Percentiles rank a stretch among this genome's conserved stretches.
These are phyloP conservation scores for Tanaodytes sp. DNA, from an alignment of 2,888 invertebrate genomes.

Conservation along the genomic window DNA sequence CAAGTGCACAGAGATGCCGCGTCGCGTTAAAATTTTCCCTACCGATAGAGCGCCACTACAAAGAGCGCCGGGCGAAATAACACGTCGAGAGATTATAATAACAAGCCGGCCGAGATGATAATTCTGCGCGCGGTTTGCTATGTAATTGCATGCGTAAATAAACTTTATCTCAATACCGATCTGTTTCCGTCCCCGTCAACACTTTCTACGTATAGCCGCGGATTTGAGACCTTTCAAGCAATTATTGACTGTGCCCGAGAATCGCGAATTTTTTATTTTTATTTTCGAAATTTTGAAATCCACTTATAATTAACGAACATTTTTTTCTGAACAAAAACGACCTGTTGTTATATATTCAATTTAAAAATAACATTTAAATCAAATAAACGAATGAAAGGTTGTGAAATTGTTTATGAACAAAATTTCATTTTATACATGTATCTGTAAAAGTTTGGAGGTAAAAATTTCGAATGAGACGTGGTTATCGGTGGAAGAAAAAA, in stretches of 20 bases:
- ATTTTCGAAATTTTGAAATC: not conserved
- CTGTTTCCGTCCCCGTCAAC: constrained; percentile 65
- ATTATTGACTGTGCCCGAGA: too few species aligned
- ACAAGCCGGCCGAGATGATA: constrained; percentile 49
- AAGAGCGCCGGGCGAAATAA: constrained; percentile 42
- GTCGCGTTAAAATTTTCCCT: constrained; percentile 33
- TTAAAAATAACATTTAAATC: too few species aligned
- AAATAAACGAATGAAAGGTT: too few species aligned
- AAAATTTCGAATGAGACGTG: not conserved
- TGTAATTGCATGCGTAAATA: constrained; percentile 68
- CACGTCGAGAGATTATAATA: constrained; percentile 36
- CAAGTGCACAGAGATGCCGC: too few species aligned
- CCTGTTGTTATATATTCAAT: too few species aligned
- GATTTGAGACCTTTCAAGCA: constrained; percentile 5
- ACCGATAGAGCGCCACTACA: constrained; percentile 34
- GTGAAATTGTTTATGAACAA: too few species aligned
- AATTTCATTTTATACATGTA: too few species aligned
- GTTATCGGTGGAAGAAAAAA: not conserved
- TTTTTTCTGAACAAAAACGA: too few species aligned
- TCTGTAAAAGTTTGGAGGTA: too few species aligned
- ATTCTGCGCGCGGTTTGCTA: constrained; percentile 59
- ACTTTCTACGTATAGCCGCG: constrained; percentile 65
- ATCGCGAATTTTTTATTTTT: too few species aligned
- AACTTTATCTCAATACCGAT: constrained; percentile 65
- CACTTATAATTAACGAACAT: too few species aligned